Base-by-base conservation (phyloP, 1,140 invertebrate genomes). In the Oedothorax gibbosus region DNA sequence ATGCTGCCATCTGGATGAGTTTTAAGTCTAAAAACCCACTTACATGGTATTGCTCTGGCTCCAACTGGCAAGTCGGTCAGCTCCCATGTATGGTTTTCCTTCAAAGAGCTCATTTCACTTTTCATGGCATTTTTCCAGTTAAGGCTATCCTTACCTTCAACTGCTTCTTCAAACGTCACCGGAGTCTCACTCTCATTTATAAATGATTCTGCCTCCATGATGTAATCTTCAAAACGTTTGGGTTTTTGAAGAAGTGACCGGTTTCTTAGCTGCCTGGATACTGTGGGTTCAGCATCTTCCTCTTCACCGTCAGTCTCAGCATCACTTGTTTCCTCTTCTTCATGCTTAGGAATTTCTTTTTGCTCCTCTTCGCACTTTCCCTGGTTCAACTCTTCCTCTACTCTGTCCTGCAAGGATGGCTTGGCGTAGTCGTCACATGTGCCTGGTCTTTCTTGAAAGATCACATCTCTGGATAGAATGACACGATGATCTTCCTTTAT, bases 221-320 rank as follows among this genome's bases (percentile, higher is more conserved):
- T 35, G 50, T 57, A 57, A 50, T 81, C 65, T 7, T 81, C 64
- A 81, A 81, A 71, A 54, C n/a, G 35, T 69, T 54, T 56, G n/a
- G 14, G 51, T 0, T 50, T 54, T 35, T 5, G 35, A 35, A 35
- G 35, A 35, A 35, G 2, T 53, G 49, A 68, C 4, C 78, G 64
- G 8, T 81, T n/a, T 81, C 50, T 54, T 35, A 69, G 18, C 11
- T 56, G 0, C 15, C 3, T 68, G 0, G 20, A 15, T 15, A 6
- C 0, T 12, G 20, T 11, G 21, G 11, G 14, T 21, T 69, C 49
- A 53, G 18, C 11, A 9, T 68, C 64, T 14, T 50, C 35, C 18
- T 20, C 53, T 69, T 56, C 78, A 78, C 11, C 7, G 0, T 35
- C 64, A 35, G 10, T 21, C 53, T 56, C n/a, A 69, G 11, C 21